A percentile compares a stretch with the other conserved stretches of the same genome.
These are phyloP conservation scores for Sphenopsis melanotis DNA, from an alignment of 2,797 vertebrate species.

Conservation along the genomic window DNA sequence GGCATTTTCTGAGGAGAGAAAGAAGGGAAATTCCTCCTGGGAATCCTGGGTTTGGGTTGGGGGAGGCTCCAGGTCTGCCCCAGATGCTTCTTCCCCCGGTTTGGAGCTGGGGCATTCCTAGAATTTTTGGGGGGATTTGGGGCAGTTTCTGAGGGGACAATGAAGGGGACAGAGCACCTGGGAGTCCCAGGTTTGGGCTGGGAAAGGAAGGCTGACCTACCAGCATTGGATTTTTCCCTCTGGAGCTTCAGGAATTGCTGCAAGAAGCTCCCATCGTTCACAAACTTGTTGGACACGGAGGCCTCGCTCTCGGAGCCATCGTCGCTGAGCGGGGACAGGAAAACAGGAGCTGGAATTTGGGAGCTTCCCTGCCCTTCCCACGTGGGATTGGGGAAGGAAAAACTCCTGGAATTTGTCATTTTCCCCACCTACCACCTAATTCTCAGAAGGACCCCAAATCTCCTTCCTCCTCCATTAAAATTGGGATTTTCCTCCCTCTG, in stretches of 20 bases:
- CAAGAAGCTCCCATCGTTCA: slow-evolving; percentile 95
- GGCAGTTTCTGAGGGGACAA: slow-evolving; percentile 36
- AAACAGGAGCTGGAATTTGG: background rate
- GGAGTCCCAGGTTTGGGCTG: fast-evolving
- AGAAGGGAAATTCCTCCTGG: background rate
- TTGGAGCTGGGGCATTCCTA: background rate
- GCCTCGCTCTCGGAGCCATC: slow-evolving; percentile 70
- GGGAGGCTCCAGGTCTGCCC: slow-evolving; percentile 82
- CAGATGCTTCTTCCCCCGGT: slow-evolving; percentile 54
- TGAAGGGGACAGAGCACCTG: background rate
- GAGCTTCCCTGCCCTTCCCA: background rate
- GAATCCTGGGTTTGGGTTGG: slow-evolving; percentile 79
- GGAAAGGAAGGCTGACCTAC: slow-evolving; percentile 50
- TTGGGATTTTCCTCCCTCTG: fast-evolving
- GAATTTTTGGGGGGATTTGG: background rate
- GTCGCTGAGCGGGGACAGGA: slow-evolving; percentile 46
- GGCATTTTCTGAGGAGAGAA: slow-evolving; percentile 31
- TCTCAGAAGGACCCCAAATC: fast-evolving
- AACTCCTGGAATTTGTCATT: fast-evolving
- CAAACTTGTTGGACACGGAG: slow-evolving; percentile 88
- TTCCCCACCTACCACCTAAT: background rate
- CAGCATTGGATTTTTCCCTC: slow-evolving; percentile 82
- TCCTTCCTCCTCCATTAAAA: background rate
- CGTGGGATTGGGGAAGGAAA: fast-evolving
- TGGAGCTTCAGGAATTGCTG: slow-evolving; percentile 98